A percentile compares a stretch with the other conserved stretches of the same genome.
Evolutionary conservation across 92 coral and sea anemone genomes (phyloP).

Genomic region (Parazoanthus atlanticus): DNA sequence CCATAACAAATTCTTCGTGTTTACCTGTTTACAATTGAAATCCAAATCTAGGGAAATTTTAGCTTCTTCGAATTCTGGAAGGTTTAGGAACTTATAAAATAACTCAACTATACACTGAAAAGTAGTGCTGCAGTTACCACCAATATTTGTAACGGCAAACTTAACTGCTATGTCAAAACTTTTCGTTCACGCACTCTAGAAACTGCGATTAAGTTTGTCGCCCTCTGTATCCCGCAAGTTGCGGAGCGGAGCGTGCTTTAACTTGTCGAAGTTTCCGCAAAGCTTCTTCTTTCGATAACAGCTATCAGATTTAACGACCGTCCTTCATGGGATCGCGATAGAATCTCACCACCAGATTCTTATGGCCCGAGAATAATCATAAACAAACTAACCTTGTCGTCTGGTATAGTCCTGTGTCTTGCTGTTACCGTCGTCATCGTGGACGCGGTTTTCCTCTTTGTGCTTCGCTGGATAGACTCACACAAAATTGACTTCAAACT

Average conservation of each 20-base stretch:
- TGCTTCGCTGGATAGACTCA: neutral
- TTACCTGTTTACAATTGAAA: conserved; percentile 30
- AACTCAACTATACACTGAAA: neutral
- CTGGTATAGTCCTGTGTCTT: conserved; percentile 81
- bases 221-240: conserved; percentile 11
- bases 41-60: neutral
- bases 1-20: conserved; percentile 21
- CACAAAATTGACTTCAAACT: conserved; percentile 31
- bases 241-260: conserved; percentile 23
- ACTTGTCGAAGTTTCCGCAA: neutral
- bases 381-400: conserved; percentile 75
- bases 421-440: conserved; percentile 55
- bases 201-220: neutral
- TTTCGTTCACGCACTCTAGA: neutral
- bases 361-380: neutral
- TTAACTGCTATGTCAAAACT: neutral
- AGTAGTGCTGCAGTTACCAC: neutral
- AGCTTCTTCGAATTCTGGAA: conserved; percentile 1
- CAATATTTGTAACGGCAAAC: neutral
- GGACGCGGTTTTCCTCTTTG: conserved; percentile 4
- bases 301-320: neutral
- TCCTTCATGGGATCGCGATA: neutral
- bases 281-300: neutral
- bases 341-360: neutral
- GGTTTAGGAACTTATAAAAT: neutral